A percentile compares a stretch with the other conserved stretches of the same genome.
phyloP scores from a whole-genome alignment of 2,797 vertebrate species.

The Rhabdomys pumilio region DNA sequence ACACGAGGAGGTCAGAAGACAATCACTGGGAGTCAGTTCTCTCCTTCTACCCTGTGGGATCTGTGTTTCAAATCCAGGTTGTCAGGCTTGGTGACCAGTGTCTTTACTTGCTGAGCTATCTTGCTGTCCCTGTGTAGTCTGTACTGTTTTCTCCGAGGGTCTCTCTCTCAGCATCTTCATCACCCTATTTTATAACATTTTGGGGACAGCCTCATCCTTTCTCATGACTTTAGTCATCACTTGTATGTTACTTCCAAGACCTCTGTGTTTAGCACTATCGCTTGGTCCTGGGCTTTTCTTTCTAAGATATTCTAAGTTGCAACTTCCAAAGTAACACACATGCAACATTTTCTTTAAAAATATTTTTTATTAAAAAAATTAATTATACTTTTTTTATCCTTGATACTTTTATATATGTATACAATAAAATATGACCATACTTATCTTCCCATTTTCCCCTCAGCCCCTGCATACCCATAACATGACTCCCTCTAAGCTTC shows the following conservation, averaged over 20 bases:
- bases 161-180: background rate
- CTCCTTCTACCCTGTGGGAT: background rate
- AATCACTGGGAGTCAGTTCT: background rate
- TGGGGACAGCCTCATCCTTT: background rate
- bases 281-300: background rate
- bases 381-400: background rate
- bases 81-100: background rate
- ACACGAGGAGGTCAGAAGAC: background rate
- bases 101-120: background rate
- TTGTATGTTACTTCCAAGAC: background rate
- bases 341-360: background rate
- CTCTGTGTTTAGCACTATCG: background rate
- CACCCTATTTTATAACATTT: background rate
- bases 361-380: background rate
- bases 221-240: background rate
- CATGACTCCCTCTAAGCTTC: background rate
- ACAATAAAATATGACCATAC: background rate
- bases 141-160: background rate
- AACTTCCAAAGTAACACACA: background rate
- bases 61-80: background rate
- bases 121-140: background rate
- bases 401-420: background rate
- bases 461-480: no score
- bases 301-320: background rate
- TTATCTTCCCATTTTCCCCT: background rate